Evolutionary conservation across 2,797 vertebrate species (phyloP).

Genomic region (Chromobotia macracanthus): DNA sequence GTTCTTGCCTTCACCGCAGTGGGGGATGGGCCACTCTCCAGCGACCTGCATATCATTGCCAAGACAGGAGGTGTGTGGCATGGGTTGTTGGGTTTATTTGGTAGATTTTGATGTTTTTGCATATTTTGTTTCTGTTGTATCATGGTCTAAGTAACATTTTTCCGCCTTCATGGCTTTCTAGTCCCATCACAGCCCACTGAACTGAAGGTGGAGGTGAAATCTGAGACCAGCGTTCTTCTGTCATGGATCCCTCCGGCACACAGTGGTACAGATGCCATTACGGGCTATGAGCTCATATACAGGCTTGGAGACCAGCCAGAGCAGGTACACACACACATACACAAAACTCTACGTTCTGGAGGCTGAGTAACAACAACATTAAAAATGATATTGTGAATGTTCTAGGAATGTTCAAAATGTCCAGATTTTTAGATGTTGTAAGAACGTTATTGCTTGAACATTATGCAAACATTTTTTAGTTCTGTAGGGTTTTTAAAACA

Average conservation of each 20-base stretch:
- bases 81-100: slow-evolving; percentile 5
- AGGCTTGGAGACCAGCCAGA: slow-evolving; percentile 88
- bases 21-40: slow-evolving; percentile 95
- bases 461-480: no score
- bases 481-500: no score
- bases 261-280: slow-evolving; percentile 87
- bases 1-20: slow-evolving; percentile 98
- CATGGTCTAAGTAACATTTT: slow-evolving; percentile 20
- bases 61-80: slow-evolving; percentile 90
- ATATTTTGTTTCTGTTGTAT: slow-evolving; percentile 32
- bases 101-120: slow-evolving; percentile 10
- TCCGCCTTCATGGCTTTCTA: slow-evolving; percentile 60
- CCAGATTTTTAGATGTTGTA: no score
- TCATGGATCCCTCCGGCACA: slow-evolving; percentile 93
- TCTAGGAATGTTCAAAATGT: no score
- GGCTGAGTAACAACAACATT: no score
- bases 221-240: slow-evolving; percentile 93
- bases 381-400: no score
- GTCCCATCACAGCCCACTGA: slow-evolving; percentile 95
- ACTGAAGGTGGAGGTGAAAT: slow-evolving; percentile 95
- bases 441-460: no score
- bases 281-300: slow-evolving; percentile 92
- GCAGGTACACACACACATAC: slow-evolving; percentile 79
- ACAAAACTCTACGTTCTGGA: neutral
- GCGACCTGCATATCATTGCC: slow-evolving; percentile 96